Percentiles rank a stretch among this genome's conserved stretches.
Evolutionary conservation across 2,113 vertebrate species (phyloP).

Genomic region (Alethe castanea): DNA sequence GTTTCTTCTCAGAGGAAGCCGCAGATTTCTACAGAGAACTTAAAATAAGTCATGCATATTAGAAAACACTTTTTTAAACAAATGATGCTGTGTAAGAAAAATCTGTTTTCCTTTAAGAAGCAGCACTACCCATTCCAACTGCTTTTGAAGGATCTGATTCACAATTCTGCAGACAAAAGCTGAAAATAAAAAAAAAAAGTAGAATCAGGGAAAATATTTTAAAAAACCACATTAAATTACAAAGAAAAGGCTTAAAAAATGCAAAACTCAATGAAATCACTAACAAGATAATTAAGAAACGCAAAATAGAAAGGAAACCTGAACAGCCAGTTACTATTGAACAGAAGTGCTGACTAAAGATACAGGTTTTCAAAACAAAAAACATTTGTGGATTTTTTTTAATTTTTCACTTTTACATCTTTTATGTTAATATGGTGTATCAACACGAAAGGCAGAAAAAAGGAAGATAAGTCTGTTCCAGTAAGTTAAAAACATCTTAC

Average conservation of each 20-base stretch:
- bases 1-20: not conserved
- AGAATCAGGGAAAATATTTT: not conserved
- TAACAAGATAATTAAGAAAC: not conserved
- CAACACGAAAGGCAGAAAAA: not conserved
- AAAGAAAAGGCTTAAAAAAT: not conserved
- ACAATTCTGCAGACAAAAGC: slow-evolving; percentile 2
- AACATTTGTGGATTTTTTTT: rapidly evolving
- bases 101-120: not conserved
- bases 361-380: not conserved
- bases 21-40: not conserved
- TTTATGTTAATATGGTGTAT: not conserved
- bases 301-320: not conserved
- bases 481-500: not conserved
- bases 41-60: not conserved
- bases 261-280: not conserved
- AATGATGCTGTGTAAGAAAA: not conserved
- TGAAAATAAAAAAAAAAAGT: slow-evolving; percentile 26
- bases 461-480: not conserved
- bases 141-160: slow-evolving; percentile 29
- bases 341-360: not conserved
- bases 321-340: not conserved
- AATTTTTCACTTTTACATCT: not conserved
- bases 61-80: not conserved
- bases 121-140: slow-evolving; percentile 25
- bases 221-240: not conserved